Percentiles rank a stretch among this genome's conserved stretches.
These are phyloP conservation scores for Poecilia latipinna DNA, from an alignment of 2,113 vertebrate species.

Conservation along the genomic window DNA sequence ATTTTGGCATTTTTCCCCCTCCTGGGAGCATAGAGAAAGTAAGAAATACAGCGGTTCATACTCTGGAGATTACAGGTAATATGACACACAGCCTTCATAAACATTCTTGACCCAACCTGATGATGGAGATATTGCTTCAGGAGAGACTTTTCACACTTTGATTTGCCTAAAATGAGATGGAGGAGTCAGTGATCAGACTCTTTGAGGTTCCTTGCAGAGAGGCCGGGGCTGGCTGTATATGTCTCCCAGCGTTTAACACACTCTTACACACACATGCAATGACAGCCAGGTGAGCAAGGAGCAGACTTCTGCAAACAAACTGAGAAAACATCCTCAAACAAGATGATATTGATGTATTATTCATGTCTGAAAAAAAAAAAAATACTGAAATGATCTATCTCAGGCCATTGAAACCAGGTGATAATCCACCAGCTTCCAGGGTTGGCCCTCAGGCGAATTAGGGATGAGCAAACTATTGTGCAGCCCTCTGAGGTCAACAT, in stretches of 20 bases:
- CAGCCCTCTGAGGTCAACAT: slow-evolving; percentile 76
- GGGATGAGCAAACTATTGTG: slow-evolving; percentile 72
- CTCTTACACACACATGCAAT: slow-evolving; percentile 40
- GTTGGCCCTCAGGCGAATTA: slow-evolving; percentile 70
- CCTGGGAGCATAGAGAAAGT: slow-evolving; percentile 77
- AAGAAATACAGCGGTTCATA: slow-evolving; percentile 73
- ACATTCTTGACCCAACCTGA: slow-evolving; percentile 79
- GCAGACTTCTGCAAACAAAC: slow-evolving; percentile 70
- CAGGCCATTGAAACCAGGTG: slow-evolving; percentile 74
- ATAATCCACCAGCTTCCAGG: slow-evolving; percentile 76
- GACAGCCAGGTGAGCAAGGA: slow-evolving; percentile 67
- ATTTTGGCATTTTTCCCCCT: slow-evolving; percentile 75
- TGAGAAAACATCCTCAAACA: slow-evolving; percentile 68
- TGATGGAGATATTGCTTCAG: slow-evolving; percentile 82
- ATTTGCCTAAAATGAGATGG: slow-evolving; percentile 83
- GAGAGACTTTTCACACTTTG: slow-evolving; percentile 84
- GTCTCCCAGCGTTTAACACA: slow-evolving; percentile 49
- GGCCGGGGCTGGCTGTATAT: slow-evolving; percentile 51
- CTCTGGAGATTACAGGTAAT: slow-evolving; percentile 83
- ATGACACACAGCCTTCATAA: slow-evolving; percentile 77
- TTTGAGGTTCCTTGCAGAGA: slow-evolving; percentile 77
- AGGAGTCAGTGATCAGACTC: slow-evolving; percentile 74
- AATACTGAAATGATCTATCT: slow-evolving; percentile 75
- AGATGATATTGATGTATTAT: slow-evolving; percentile 73
- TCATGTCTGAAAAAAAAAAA: slow-evolving; percentile 62